Base-by-base conservation (phyloP, 30 jellyfish, hydroid and myxozoan species). In the Aurelia aurita complex sp. Pacific region DNA sequence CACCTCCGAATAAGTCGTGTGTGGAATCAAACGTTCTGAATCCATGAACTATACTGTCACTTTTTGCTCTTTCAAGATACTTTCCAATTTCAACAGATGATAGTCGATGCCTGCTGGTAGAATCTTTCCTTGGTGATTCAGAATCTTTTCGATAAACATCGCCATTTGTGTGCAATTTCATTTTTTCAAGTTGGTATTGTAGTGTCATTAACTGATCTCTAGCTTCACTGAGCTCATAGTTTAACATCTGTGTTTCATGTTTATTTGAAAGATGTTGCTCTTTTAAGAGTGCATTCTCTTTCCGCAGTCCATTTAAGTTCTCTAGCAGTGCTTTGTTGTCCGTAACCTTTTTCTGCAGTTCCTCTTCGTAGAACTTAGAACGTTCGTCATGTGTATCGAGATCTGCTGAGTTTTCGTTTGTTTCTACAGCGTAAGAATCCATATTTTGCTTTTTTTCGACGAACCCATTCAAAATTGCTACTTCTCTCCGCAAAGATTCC, bases 1-100 rank as follows among this genome's bases (percentile, higher is more conserved):
- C 14, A 46, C 57, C 57, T 6, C 77, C 66, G 13, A 76, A 80
- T 5, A 80, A 8, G 50, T 80, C 79, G 29, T 35, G 65, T 14
- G 91, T 23, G n/a, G 91, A 81, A 52, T 81, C 91, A 32, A 81
- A 81, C 36, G 91, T 55, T 65, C 91, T 70, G 61, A 81, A 81
- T 34, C 91, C 84, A 34, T 81, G 67, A 4, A 81, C 74, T 10
- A 85, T 81, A 52, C 91, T 81, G 70, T 81, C 91, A 54, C 91
- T 81, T 33, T 69, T 55, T 9, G 84, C 79, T 35, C 91, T 73
- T 61, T 54, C 91, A 35, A 81, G 51, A 57, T 52, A 62, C 43
- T 2, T 53, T 38, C 85, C 74, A 1, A 67, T 33, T 23, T 55
- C 76, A 23, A 65, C 75, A 7, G 52, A 40, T 40, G 57, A 46